Conservation (phyloP, 2,888 invertebrate genomes). For the Synergus laeviventris region DNA sequence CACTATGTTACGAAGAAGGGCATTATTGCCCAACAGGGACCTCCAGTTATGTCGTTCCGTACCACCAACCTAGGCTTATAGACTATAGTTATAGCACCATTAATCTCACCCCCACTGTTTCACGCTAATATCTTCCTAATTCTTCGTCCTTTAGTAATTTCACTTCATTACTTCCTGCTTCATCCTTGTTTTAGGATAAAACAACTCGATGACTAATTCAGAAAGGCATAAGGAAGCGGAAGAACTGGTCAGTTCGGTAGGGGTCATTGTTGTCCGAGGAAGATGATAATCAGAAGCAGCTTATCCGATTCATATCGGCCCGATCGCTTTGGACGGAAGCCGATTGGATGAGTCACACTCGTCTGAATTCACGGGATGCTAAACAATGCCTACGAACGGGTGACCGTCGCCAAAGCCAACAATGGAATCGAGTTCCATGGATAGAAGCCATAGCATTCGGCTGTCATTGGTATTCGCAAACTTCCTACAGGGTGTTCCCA, state of each 20-base stretch:
- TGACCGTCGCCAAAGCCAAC: conserved; percentile 63
- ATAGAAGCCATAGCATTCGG: conserved; percentile 60
- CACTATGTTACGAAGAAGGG: conserved; percentile 71
- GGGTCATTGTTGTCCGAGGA: background rate
- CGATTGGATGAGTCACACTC: conserved; percentile 69
- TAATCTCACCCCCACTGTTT: conserved; percentile 15
- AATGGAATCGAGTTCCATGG: conserved; percentile 59
- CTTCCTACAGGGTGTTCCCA: background rate
- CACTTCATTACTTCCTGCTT: background rate
- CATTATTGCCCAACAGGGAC: conserved; percentile 75
- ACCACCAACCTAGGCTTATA: conserved; percentile 59
- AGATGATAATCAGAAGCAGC: conserved; percentile 2
- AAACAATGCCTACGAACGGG: conserved; percentile 64
- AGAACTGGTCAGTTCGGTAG: background rate
- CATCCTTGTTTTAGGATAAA: no score
- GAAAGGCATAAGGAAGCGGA: background rate
- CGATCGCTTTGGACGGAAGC: conserved; percentile 63
- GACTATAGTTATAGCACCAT: conserved; percentile 59
- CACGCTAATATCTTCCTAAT: conserved; percentile 62
- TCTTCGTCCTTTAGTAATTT: conserved; percentile 60
- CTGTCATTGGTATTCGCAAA: conserved; percentile 55
- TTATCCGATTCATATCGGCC: conserved; percentile 52
- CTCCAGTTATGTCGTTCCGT: conserved; percentile 63
- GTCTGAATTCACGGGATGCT: conserved; percentile 64
- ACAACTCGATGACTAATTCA: no score